These are phyloP conservation scores for Anaspis maculata DNA, from an alignment of 2,888 invertebrate genomes.

Conservation along the genomic window DNA sequence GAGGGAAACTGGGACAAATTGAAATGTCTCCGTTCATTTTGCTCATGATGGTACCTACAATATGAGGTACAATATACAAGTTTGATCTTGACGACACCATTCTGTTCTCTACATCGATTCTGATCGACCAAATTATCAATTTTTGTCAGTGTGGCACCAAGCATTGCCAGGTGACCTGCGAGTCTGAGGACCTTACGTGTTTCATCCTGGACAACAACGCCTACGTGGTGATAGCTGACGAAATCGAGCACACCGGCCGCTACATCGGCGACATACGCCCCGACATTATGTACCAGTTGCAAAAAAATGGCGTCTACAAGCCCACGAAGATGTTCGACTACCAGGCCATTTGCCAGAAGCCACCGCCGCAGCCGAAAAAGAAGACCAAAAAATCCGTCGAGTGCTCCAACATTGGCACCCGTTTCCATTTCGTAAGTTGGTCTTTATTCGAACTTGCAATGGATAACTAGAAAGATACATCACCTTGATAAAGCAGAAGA, in stretches of 20 bases:
- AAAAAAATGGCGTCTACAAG: constrained; percentile 68
- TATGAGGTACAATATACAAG: too few relatives aligned
- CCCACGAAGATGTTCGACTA: constrained; percentile 74
- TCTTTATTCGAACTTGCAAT: too few relatives aligned
- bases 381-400: constrained; percentile 9
- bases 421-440: not conserved
- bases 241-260: constrained; percentile 46
- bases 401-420: not conserved
- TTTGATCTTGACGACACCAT: too few relatives aligned
- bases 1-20: too few relatives aligned
- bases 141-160: too few relatives aligned
- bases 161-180: too few relatives aligned
- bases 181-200: not conserved
- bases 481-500: too few relatives aligned
- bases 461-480: too few relatives aligned
- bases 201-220: constrained; percentile 86
- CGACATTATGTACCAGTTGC: constrained; percentile 64
- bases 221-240: constrained; percentile 73
- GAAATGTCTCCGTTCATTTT: too few relatives aligned
- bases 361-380: constrained; percentile 21
- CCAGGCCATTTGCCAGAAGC: constrained; percentile 74
- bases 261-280: constrained; percentile 73
- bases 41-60: too few relatives aligned
- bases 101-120: too few relatives aligned
- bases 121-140: too few relatives aligned